A percentile compares a stretch with the other conserved stretches of the same genome.
Conservation (phyloP, 2,888 invertebrate species). For the Cistogaster globosa region DNA sequence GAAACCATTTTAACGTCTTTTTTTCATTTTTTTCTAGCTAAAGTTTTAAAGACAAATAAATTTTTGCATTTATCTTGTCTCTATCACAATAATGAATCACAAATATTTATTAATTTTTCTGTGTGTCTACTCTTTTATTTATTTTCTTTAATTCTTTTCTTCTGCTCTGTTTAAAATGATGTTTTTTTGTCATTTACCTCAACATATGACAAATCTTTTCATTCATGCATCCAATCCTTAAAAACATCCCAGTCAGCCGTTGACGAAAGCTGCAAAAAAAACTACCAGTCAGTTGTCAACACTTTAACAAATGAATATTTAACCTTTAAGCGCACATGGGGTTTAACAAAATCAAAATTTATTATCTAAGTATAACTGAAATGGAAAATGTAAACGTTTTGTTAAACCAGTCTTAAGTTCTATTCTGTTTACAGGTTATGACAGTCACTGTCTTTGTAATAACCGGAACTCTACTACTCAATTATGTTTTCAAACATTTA, state of each 20-base stretch:
- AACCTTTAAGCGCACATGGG: slow-evolving; percentile 6
- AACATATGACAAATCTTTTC: slow-evolving; percentile 56
- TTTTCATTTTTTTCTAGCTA: not conserved
- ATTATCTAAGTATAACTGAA: too few relatives aligned
- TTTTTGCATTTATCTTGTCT: not conserved
- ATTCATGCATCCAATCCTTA: slow-evolving; percentile 60
- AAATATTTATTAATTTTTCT: slow-evolving; percentile 55
- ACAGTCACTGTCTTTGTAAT: too few relatives aligned
- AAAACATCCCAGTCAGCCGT: slow-evolving; percentile 42
- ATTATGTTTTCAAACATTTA: too few relatives aligned
- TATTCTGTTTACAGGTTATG: too few relatives aligned
- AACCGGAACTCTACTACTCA: too few relatives aligned
- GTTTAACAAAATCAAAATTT: not conserved
- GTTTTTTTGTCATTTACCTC: not conserved
- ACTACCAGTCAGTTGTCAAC: slow-evolving; percentile 30
- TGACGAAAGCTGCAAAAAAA: slow-evolving; percentile 13
- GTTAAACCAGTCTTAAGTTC: too few relatives aligned
- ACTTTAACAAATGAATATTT: slow-evolving; percentile 29
- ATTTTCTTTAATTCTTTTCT: not conserved
- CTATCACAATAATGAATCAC: slow-evolving; percentile 27
- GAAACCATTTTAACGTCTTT: not conserved
- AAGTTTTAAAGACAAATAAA: slow-evolving; percentile 11
- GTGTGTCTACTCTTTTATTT: slow-evolving; percentile 40
- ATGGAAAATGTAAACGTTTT: too few relatives aligned
- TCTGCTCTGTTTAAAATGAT: not conserved